Conservation (phyloP, 1,140 invertebrate species). For the Diploscapter pachys region DNA sequence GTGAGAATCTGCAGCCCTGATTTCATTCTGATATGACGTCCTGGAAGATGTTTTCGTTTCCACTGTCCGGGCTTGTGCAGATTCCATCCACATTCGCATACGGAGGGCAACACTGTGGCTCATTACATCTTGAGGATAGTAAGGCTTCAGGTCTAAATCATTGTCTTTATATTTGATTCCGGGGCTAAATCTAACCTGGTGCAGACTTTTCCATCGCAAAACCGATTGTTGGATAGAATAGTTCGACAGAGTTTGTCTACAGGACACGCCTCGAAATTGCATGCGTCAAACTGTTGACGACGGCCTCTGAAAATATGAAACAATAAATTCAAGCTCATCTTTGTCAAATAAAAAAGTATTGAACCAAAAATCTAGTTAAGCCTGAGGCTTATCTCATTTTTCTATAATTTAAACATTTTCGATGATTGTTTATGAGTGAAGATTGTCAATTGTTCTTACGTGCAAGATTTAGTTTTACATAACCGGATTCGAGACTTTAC, state of each 20-base stretch:
- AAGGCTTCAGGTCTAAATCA: slow-evolving; percentile 40
- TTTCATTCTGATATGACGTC: no score
- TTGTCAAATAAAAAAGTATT: slow-evolving; percentile 1
- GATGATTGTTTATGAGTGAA: no score
- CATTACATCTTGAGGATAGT: slow-evolving; percentile 43
- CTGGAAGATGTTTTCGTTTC: no score
- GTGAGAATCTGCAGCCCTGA: no score
- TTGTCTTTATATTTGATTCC: slow-evolving; percentile 70
- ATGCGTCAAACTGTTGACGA: slow-evolving; percentile 50
- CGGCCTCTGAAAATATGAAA: slow-evolving; percentile 41
- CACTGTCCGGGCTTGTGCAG: slow-evolving; percentile 13
- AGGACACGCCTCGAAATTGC: slow-evolving; percentile 53
- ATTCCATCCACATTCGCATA: slow-evolving; percentile 44
- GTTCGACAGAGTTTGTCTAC: slow-evolving; percentile 42
- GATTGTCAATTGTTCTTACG: slow-evolving; percentile 33
- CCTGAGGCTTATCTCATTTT: no score
- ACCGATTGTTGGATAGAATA: slow-evolving; percentile 43
- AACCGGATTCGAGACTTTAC: slow-evolving; percentile 44
- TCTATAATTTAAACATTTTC: no score
- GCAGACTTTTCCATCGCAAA: slow-evolving; percentile 45
- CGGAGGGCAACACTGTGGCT: slow-evolving; percentile 52
- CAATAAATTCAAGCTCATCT: not conserved
- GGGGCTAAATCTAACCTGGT: slow-evolving; percentile 57
- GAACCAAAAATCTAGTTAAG: no score
- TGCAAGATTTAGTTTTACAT: slow-evolving; percentile 46